A percentile compares a stretch with the other conserved stretches of the same genome.
Evolutionary conservation across 2,113 vertebrate genomes (phyloP).

Genomic region (Prinia subflava): DNA sequence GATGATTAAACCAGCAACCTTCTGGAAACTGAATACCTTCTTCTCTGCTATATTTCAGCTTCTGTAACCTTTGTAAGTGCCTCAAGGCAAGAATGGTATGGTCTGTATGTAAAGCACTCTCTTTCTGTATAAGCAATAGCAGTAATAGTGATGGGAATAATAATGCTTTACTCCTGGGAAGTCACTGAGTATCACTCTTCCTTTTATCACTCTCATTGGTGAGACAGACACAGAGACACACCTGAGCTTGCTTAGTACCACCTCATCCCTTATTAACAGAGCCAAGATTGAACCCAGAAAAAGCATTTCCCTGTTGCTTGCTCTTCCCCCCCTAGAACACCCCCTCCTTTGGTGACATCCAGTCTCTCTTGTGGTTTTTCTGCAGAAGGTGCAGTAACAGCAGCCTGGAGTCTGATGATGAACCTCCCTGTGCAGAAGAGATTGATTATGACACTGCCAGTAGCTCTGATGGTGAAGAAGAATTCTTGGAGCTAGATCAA

Average conservation of each 20-base stretch:
- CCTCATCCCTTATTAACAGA: neutral
- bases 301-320: neutral
- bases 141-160: neutral
- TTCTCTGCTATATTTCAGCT: neutral
- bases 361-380: constrained; percentile 40
- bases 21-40: neutral
- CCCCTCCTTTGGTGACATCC: neutral
- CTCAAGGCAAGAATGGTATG: neutral
- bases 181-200: neutral
- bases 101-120: neutral
- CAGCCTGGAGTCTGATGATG: constrained; percentile 77
- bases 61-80: neutral
- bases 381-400: constrained; percentile 42
- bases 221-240: neutral
- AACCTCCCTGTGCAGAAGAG: constrained; percentile 85
- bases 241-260: neutral
- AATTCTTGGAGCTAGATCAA: constrained; percentile 59
- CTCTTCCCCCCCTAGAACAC: neutral
- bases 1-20: constrained; percentile 20
- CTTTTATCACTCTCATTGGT: neutral
- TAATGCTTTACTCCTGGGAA: neutral
- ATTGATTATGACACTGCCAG: constrained; percentile 79
- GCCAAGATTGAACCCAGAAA: neutral
- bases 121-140: neutral
- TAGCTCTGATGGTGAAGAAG: constrained; percentile 57